A percentile compares a stretch with the other conserved stretches of the same genome.
These are phyloP conservation scores for Empidonax alnorum DNA, from an alignment of 2,113 vertebrate species.

Conservation along the genomic window DNA sequence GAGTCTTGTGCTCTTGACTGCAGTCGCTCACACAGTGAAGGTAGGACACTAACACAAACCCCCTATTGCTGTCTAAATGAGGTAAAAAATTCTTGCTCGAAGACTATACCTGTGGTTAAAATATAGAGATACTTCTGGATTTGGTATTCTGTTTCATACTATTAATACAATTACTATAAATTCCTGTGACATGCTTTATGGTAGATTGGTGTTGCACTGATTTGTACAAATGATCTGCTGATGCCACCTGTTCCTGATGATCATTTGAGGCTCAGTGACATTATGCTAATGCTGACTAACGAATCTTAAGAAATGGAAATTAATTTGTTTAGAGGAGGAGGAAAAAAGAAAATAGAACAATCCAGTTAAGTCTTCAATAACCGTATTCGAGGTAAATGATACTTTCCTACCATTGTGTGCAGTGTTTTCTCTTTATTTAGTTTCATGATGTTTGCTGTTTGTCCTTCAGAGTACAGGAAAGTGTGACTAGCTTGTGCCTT, in stretches of 20 bases:
- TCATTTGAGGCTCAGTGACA: constrained; percentile 54
- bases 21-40: neutral
- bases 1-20: neutral
- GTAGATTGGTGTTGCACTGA: neutral
- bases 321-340: neutral
- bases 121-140: neutral
- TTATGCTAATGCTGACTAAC: constrained; percentile 57
- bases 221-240: constrained; percentile 41
- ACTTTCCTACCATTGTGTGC: neutral
- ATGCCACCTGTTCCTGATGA: constrained; percentile 53
- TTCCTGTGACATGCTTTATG: neutral
- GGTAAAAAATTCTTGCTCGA: neutral
- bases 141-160: neutral
- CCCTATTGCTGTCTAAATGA: neutral
- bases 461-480: neutral
- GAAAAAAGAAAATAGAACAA: neutral
- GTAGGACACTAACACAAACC: neutral
- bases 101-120: neutral
- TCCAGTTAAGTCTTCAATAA: neutral
- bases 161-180: neutral
- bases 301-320: constrained; percentile 44
- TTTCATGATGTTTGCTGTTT: neutral
- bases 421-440: neutral
- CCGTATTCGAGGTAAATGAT: fast-evolving
- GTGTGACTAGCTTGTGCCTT: neutral